phyloP scores from a whole-genome alignment of 2,888 invertebrate species.

The Cosmia trapezina region DNA sequence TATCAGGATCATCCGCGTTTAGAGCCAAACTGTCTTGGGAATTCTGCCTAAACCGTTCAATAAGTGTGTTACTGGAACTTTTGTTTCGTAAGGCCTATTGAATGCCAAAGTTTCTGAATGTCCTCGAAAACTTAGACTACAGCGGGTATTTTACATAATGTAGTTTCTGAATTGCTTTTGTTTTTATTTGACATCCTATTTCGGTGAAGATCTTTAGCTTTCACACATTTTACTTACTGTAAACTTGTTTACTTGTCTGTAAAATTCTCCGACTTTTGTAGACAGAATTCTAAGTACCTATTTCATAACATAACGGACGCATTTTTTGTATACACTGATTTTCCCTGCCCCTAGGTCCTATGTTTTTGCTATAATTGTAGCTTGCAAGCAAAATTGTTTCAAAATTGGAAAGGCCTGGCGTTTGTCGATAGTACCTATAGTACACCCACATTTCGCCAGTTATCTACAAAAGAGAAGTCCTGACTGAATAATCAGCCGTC shows the following conservation, averaged over 20 bases:
- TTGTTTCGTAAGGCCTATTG: constrained; percentile 44
- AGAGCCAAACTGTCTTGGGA: constrained; percentile 23
- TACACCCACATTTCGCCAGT: too few relatives aligned
- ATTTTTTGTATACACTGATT: too few relatives aligned
- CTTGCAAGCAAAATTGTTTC: too few relatives aligned
- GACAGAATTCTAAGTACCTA: neutral
- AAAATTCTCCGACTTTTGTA: neutral
- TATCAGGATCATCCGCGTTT: constrained; percentile 32
- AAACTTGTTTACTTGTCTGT: too few relatives aligned
- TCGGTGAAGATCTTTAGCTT: neutral
- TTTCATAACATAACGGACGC: neutral
- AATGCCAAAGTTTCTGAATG: constrained; percentile 32
- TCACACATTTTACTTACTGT: too few relatives aligned
- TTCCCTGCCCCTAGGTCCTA: too few relatives aligned
- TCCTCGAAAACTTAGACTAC: constrained; percentile 29
- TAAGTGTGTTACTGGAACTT: constrained; percentile 40
- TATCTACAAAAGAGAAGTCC: too few relatives aligned
- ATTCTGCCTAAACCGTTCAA: constrained; percentile 15
- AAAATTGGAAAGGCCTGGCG: too few relatives aligned
- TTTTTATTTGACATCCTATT: constrained; percentile 28
- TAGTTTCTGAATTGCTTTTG: constrained; percentile 33
- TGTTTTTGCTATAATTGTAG: too few relatives aligned
- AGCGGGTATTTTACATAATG: constrained; percentile 41
- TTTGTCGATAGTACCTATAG: too few relatives aligned
- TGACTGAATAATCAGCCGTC: too few relatives aligned